Evolutionary conservation across 2,888 invertebrate genomes (phyloP).

Genomic region (Patella ulyssiponensis): DNA sequence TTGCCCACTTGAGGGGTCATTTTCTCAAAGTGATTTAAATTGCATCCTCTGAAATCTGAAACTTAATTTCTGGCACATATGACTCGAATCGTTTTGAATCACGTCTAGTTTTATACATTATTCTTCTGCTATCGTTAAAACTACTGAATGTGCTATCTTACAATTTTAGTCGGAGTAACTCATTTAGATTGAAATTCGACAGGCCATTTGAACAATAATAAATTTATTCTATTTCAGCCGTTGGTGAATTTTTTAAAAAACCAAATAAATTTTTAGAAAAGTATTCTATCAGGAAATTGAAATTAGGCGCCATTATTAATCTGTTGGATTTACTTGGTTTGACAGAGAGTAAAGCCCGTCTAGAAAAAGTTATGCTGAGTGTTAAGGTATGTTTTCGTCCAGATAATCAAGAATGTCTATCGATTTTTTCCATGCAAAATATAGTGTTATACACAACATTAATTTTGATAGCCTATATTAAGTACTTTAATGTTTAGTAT

Average conservation of each 20-base stretch:
- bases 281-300: conserved; percentile 49
- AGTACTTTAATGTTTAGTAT: neutral
- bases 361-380: conserved; percentile 46
- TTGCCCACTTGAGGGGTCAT: too few relatives aligned
- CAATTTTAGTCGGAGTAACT: too few relatives aligned
- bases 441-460: neutral
- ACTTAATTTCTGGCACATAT: too few relatives aligned
- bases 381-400: conserved; percentile 42
- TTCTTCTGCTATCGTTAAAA: too few relatives aligned
- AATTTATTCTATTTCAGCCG: conserved; percentile 25
- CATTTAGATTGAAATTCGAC: too few relatives aligned
- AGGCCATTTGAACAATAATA: too few relatives aligned
- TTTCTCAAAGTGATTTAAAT: too few relatives aligned
- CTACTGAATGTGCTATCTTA: too few relatives aligned
- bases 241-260: conserved; percentile 28
- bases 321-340: conserved; percentile 46
- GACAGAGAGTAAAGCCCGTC: conserved; percentile 43
- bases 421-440: neutral
- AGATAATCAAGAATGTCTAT: too few relatives aligned
- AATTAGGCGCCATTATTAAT: conserved; percentile 49
- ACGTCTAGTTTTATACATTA: too few relatives aligned
- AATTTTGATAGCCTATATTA: neutral
- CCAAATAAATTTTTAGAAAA: conserved; percentile 42
- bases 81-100: too few relatives aligned
- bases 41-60: too few relatives aligned